phyloP scores from a whole-genome alignment of 2,888 invertebrate species.

The Odontocerum albicorne region DNA sequence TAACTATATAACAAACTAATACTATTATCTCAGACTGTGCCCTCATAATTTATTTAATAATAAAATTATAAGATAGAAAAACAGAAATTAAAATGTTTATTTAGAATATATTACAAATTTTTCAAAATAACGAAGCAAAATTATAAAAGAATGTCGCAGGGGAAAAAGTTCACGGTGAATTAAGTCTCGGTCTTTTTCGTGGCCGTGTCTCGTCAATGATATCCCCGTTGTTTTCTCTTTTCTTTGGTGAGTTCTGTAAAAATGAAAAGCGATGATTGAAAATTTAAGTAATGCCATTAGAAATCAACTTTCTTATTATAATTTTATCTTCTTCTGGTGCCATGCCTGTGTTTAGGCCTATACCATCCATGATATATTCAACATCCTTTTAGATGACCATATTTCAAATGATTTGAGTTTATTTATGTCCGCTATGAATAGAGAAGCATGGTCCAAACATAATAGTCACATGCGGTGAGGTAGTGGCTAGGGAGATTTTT shows the following conservation, averaged over 20 bases:
- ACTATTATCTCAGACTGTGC: not conserved
- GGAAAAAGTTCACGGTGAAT: conserved; percentile 40
- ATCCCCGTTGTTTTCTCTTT: conserved; percentile 58
- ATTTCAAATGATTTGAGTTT: no score
- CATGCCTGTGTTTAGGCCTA: no score
- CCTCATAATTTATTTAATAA: conserved; percentile 10
- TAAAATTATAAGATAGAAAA: conserved; percentile 6
- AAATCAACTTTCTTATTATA: no score
- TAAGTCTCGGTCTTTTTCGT: conserved; percentile 63
- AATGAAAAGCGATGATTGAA: no score
- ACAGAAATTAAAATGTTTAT: conserved; percentile 14
- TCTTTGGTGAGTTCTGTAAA: conserved; percentile 63
- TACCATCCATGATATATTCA: no score
- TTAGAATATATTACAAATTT: conserved; percentile 21
- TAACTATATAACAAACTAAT: not conserved
- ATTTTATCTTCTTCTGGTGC: no score
- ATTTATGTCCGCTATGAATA: no score
- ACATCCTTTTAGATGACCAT: no score
- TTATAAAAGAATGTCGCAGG: not conserved
- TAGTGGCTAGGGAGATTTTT: no score
- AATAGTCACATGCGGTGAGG: no score
- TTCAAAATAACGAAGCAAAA: conserved; percentile 16
- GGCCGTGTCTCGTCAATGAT: conserved; percentile 58
- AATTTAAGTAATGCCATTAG: no score
- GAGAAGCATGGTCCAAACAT: no score